Percentiles rank a stretch among this genome's conserved stretches.
Conservation (phyloP, 2,113 vertebrate species). For the Actenoides hombroni region DNA sequence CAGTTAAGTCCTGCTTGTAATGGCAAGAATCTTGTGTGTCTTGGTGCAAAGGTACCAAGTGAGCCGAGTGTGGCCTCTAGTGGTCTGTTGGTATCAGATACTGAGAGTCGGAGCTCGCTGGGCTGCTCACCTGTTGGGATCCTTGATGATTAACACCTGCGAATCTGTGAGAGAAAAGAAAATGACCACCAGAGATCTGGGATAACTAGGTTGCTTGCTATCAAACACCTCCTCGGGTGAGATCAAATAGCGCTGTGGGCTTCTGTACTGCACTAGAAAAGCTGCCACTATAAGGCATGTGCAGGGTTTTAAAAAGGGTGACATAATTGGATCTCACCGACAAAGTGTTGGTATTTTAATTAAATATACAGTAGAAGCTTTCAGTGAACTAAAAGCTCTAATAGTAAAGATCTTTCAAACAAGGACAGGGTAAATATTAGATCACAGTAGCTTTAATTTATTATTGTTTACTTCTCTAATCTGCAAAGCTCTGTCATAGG, state of each 20-base stretch:
- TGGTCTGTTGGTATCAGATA: neutral
- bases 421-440: neutral
- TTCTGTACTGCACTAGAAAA: neutral
- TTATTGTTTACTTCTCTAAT: neutral
- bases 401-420: neutral
- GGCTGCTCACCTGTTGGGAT: neutral
- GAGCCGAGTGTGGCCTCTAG: slow-evolving; percentile 61
- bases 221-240: neutral
- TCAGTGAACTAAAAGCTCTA: neutral
- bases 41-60: neutral
- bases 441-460: neutral
- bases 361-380: neutral
- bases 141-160: neutral
- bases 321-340: neutral
- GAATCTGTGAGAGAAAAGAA: neutral
- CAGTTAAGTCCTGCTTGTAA: neutral
- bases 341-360: neutral
- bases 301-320: neutral
- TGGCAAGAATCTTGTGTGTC: neutral
- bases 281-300: neutral
- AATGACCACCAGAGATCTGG: neutral
- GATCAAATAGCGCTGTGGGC: no score
- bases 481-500: neutral
- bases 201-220: neutral
- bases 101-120: neutral